phyloP scores from a whole-genome alignment of 2,113 vertebrate species.

The Mesembrinibis cayennensis region DNA sequence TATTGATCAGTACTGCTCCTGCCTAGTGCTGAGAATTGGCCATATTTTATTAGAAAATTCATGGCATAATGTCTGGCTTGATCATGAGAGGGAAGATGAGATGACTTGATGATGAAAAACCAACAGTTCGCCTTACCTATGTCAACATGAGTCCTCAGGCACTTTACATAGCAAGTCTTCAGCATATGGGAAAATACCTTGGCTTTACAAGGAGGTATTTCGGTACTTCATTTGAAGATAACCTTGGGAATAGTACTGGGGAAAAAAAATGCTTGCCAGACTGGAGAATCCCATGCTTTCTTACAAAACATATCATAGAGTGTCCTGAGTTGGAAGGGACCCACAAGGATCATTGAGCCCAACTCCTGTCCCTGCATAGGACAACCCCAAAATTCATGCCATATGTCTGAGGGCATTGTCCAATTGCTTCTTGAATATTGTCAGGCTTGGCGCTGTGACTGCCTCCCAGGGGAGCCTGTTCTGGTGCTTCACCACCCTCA shows the following conservation, averaged over 20 bases:
- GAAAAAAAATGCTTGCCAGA: neutral
- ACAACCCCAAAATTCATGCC: no score
- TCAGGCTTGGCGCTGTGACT: no score
- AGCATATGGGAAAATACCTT: neutral
- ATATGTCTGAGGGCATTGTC: no score
- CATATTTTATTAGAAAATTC: neutral
- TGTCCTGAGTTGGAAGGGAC: no score
- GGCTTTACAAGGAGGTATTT: neutral
- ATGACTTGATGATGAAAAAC: neutral
- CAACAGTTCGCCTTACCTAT: rapidly evolving
- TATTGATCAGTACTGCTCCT: neutral
- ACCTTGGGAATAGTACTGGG: neutral
- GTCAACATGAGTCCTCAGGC: neutral
- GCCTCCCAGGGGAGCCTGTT: no score
- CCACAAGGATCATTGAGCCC: no score
- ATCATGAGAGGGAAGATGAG: neutral
- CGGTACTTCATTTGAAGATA: neutral
- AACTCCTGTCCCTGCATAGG: no score
- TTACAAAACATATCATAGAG: neutral
- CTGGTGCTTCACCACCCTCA: no score
- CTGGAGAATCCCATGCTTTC: neutral
- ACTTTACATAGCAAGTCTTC: neutral
- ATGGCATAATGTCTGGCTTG: neutral
- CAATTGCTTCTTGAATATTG: no score
- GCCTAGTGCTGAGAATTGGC: neutral